A percentile compares a stretch with the other conserved stretches of the same genome.
phyloP scores from a whole-genome alignment of 2,797 vertebrate species.

The Acanthiza pusilla region DNA sequence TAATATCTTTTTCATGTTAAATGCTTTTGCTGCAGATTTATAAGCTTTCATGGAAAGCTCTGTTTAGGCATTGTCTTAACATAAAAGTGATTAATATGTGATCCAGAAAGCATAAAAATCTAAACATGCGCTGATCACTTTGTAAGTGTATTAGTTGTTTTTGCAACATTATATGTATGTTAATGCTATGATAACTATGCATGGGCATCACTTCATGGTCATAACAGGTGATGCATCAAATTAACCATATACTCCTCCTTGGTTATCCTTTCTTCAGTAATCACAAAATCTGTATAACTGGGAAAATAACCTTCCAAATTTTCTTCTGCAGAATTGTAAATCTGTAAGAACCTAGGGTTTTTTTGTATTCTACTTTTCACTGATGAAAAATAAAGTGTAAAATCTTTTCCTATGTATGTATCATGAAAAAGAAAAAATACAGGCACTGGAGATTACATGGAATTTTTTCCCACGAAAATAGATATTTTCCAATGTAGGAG shows the following conservation, averaged over 20 bases:
- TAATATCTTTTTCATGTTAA: not conserved
- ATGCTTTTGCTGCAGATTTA: not conserved
- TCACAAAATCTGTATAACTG: not conserved
- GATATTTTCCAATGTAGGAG: not conserved
- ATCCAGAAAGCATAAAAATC: not conserved
- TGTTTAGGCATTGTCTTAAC: not conserved
- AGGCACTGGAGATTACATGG: not conserved
- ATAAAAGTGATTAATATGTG: not conserved
- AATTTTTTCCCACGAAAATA: not conserved
- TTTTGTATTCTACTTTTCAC: not conserved
- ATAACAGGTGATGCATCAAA: not conserved
- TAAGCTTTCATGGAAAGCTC: not conserved
- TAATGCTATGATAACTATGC: not conserved
- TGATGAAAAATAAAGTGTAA: not conserved
- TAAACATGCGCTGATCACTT: not conserved
- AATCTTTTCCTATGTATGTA: not conserved
- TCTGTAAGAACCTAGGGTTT: not conserved
- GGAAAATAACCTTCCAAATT: not conserved
- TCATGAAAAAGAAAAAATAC: not conserved
- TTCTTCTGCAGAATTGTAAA: not conserved
- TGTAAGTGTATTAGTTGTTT: not conserved
- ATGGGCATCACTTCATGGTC: not conserved
- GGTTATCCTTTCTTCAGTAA: not conserved
- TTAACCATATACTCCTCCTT: not conserved
- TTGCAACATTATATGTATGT: not conserved